Conservation (phyloP, 2,888 invertebrate species). For the Euplexia lucipara region DNA sequence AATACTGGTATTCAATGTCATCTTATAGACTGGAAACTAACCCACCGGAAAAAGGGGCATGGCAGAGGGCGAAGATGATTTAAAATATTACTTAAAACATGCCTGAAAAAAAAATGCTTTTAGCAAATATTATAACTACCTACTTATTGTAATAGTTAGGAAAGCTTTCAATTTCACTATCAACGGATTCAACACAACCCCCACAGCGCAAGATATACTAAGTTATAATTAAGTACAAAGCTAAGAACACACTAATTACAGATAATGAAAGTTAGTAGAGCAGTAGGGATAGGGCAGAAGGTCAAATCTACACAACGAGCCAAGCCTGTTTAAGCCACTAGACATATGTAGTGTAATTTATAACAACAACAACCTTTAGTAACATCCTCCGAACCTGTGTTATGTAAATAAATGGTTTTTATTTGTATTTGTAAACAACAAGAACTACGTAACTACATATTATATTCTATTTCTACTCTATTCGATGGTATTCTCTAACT, state of each 20-base stretch:
- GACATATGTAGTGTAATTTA: no score
- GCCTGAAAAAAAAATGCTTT: neutral
- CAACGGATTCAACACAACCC: conserved; percentile 25
- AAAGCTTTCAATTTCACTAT: conserved; percentile 38
- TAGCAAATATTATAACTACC: neutral
- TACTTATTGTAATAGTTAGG: neutral
- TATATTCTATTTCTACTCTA: no score
- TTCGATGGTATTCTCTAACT: no score
- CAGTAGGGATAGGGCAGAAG: conserved; percentile 9
- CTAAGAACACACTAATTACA: conserved; percentile 63
- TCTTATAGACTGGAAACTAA: no score
- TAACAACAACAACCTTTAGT: no score
- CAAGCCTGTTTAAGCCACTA: no score
- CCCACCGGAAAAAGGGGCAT: no score
- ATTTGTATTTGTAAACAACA: no score
- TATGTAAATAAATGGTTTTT: no score
- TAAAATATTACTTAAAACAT: neutral
- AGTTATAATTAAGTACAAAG: conserved; percentile 62
- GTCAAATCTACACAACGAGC: neutral
- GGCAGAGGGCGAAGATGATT: neutral
- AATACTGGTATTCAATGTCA: no score
- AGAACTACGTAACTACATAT: no score
- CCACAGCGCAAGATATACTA: conserved; percentile 35
- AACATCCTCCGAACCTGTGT: no score
- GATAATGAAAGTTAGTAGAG: conserved; percentile 48